Base-by-base conservation (phyloP, 2,888 invertebrate species). In the Nomada hirtipes region DNA sequence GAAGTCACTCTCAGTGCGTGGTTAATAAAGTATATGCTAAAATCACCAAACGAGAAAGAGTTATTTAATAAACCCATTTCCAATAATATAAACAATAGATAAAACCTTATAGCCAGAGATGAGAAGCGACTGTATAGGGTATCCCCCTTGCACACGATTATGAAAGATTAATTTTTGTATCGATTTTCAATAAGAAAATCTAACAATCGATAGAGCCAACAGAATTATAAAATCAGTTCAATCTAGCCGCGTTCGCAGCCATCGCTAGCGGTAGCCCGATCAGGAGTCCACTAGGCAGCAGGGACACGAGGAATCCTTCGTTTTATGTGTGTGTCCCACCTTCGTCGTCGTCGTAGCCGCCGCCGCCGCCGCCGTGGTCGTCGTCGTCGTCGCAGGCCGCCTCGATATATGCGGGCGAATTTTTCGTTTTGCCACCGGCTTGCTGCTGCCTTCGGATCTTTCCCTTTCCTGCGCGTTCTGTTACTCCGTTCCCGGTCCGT, bases 361-460 rank as follows among this genome's bases (percentile, higher is more conserved):
- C 76, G 76, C 73, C 81, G 76, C 73, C 82, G 86, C 82, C 83
- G 81, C 71, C 79, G 84, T 83, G 82, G 73, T 73, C 74, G 88
- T 87, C 86, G 89, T 77, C 86, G 84, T 84, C 86, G 84, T 89
- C 83, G 84, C 83, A 83, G 89, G 83, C 85, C 86, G 89, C 84
- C 87, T 89, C 91, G 92, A 92, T 93, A 92, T 91, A 92, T 90
- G 87, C 88, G 86, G 89, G 89, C 86, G 78, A 86, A 91, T 92
- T 92, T 90, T 93, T 92, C 90, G 86, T 92, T 93, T 93, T 93
- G 90, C 88, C 86, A 89, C 87, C 82, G 86, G 76, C 87, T 84
- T 80, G 84, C 87, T 83, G 82, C 82, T 86, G 84, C 86, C 90
- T 90, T 89, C 87, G 91, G 90, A 91, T 91, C 91, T 92, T 89